Base-by-base conservation (phyloP, 2,797 vertebrate species). In the Manis crassicaudata region DNA sequence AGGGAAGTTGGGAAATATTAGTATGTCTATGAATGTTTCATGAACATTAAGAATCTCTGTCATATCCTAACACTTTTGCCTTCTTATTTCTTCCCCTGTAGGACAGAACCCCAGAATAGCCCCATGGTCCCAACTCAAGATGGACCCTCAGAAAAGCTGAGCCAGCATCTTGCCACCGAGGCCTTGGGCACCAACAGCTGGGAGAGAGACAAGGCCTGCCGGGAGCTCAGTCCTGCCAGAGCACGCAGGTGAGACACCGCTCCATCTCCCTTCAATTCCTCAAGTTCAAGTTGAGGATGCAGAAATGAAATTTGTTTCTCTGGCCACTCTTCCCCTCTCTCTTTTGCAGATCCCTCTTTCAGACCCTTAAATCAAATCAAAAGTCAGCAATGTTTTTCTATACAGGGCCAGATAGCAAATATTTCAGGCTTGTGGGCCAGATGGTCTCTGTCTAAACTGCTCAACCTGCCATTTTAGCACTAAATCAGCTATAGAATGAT, bases 201-300 rank as follows among this genome's bases (percentile, higher is more conserved):
- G 96, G 97, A 94, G 35, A 99, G 98, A 97, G 98, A 96, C 75
- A 99, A 98, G 98, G 96, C 98, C 93, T 98, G 97, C 82, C 98
- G 98, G 58, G 99, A 93, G 70, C 98, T 88, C 88, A 97, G 97
- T 40, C 98, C 87, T 50, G 97, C 88, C 94, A 98, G 98, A 97
- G 97, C 98, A 79, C 98, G 90, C 97, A 99, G 99, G 99, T 99
- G 97, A 98, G 99, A 88, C 1, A 3, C 0, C 10, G 4, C 9
- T 23, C 0, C 0, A 0, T 37, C 52, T 43, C 12, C 29, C 29
- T 25, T 25, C 0, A 0, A 0, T 8, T 46, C 46, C 46, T 46
- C 46, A 73, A 8, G 37, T 17, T 50, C 40, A 32, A n/a, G 25
- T 20, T 3, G 11, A 73, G 27, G 85, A 25, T 11, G 21, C 4